Evolutionary conservation across 2,797 vertebrate genomes (phyloP), one percentile per base, ranked within the genome.

Genomic region (Basileuterus tristriatus): DNA sequence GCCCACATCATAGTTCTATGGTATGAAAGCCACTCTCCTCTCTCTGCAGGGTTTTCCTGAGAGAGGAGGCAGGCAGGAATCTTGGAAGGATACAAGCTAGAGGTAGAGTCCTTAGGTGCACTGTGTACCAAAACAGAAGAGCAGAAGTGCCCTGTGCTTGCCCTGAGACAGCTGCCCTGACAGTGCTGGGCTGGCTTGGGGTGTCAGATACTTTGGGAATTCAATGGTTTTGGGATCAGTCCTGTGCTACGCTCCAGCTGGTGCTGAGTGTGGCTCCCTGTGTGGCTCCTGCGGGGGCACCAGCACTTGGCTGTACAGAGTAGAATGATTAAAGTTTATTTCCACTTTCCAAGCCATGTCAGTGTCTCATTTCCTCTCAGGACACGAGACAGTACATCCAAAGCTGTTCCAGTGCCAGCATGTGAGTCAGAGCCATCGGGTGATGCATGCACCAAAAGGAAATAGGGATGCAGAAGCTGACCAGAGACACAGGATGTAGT

Each of bases 211-310:
- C 44, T 70, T 39, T 23, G 36, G 30, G 70, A 72, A 70, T 34
- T 11, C 0, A 1, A 2, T 5, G 0, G 15, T 34, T 76, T 22
- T 18, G 29, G 47, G 63, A 70, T 36, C 0, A 4, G 26, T 55
- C n/a, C 55, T 75, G 50, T 8, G 34, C 67, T 36, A 16, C 41
- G n/a, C 59, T 46, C 11, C 20, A 62, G 47, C 47, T 12, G 30
- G 37, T 47, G 58, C 85, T 56, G 49, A 78, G 47, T 15, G 41
- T 4, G 17, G 44, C 36, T 75, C 63, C 34, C 55, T 22, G 47
- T 0, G 0, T 9, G 3, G 12, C 49, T 75, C 43, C 37, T 22
- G 21, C 1, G 3, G 55, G 65, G 77, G 24, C 74, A 36, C 24
- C 5, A 6, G 6, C 1, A 2, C 46, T 37, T 1, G 41, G 71